Conservation (phyloP, 1,140 invertebrate species). For the Dendroctonus ponderosae region DNA sequence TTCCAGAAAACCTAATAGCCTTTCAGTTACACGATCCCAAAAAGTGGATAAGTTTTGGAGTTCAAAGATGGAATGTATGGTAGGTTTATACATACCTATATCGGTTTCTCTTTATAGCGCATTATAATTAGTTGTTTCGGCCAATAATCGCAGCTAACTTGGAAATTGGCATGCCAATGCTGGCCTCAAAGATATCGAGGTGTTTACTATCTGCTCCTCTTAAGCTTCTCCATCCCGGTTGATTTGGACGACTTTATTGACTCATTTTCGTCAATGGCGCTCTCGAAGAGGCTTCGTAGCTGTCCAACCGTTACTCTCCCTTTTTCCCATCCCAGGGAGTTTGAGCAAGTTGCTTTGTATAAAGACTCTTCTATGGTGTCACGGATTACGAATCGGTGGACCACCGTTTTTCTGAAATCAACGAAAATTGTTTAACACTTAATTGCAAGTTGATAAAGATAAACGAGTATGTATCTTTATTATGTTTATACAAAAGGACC, state of each 20-base stretch:
- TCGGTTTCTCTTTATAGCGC: slow-evolving; percentile 23
- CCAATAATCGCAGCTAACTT: slow-evolving; percentile 66
- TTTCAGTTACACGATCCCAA: too few relatives aligned
- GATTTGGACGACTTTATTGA: too few relatives aligned
- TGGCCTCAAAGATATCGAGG: slow-evolving; percentile 75
- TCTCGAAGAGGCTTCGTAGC: slow-evolving; percentile 39
- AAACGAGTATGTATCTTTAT: too few relatives aligned
- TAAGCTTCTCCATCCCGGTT: too few relatives aligned
- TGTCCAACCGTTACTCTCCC: slow-evolving; percentile 43
- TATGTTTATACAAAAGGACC: too few relatives aligned
- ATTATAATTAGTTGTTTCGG: neutral
- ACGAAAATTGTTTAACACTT: neutral
- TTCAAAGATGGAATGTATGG: slow-evolving; percentile 98
- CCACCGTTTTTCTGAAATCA: slow-evolving; percentile 55
- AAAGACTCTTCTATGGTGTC: slow-evolving; percentile 73
- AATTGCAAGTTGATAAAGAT: too few relatives aligned
- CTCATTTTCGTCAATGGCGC: neutral
- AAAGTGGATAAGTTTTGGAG: too few relatives aligned
- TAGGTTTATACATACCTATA: slow-evolving; percentile 54
- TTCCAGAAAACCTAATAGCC: too few relatives aligned
- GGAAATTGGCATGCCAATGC: slow-evolving; percentile 94
- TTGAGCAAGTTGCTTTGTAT: slow-evolving; percentile 45
- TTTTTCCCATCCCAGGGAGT: slow-evolving; percentile 44
- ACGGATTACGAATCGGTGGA: slow-evolving; percentile 68
- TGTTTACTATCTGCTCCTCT: too few relatives aligned